Conservation (phyloP, 2,113 vertebrate genomes). For the Xenopus borealis region DNA sequence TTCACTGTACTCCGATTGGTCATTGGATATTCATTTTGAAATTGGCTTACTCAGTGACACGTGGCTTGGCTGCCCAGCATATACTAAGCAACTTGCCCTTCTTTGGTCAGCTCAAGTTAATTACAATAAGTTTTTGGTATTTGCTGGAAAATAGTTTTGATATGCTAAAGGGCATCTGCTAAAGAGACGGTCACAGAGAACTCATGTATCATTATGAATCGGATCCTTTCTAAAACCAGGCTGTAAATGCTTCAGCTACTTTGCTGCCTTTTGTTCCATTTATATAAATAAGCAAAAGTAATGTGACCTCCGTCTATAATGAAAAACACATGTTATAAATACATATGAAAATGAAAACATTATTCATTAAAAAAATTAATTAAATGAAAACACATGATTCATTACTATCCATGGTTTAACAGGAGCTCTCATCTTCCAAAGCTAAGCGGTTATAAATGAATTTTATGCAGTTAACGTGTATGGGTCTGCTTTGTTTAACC, state of each 20-base stretch:
- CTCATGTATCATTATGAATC: too few species aligned
- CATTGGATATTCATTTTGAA: slow-evolving; percentile 35
- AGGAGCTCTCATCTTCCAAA: too few species aligned
- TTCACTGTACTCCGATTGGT: slow-evolving; percentile 26
- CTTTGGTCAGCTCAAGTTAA: slow-evolving; percentile 6
- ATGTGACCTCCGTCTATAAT: neutral
- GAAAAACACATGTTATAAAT: neutral
- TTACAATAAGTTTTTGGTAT: slow-evolving; percentile 9
- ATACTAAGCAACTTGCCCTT: slow-evolving; percentile 11
- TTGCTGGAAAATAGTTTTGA: neutral
- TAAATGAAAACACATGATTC: too few species aligned
- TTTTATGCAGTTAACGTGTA: too few species aligned
- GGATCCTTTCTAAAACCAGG: too few species aligned
- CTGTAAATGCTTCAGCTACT: too few species aligned
- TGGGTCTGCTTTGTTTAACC: too few species aligned
- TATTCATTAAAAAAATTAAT: too few species aligned
- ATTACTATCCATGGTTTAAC: too few species aligned
- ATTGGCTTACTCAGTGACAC: slow-evolving; percentile 34
- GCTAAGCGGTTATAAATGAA: too few species aligned
- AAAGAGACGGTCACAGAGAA: too few species aligned
- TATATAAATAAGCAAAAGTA: neutral
- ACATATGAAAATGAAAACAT: neutral
- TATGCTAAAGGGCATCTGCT: neutral
- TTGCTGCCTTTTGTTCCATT: neutral
- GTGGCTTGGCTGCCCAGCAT: slow-evolving; percentile 11